Base-by-base conservation (phyloP, 2,888 invertebrate species). In the Phlogophora meticulosa region DNA sequence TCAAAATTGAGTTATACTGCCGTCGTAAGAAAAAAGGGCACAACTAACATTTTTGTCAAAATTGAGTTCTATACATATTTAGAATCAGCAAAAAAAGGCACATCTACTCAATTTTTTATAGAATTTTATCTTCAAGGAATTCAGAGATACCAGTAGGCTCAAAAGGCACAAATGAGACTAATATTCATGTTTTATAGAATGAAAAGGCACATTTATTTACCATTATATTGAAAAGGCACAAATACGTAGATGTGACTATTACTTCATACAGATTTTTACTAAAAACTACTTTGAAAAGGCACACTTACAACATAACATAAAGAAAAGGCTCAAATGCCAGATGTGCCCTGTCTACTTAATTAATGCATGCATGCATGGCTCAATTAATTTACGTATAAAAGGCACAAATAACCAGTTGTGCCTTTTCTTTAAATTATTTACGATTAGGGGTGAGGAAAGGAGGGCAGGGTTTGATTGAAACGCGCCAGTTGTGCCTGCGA, bases 381-480 rank as follows among this genome's bases (percentile, higher is more conserved):
- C 52, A 38, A 52, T 36, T 52, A 52, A 52, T 34, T 52, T 52
- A 38, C 52, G 38, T 38, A 52, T 52, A 36, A 52, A 52, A 52
- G 52, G 17, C 52, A 52, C 36, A 55, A 38, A 55, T 42, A 55
- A 55, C 55, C 55, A 55, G 40, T 55, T 55, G 42, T 55, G 55
- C 55, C 55, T 55, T 55, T 55, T 55, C 42, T 55, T 55, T 28
- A 15, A 22, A 40, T 28, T 55, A 55, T 55, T 55, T 55, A 55
- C 55, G 24, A 55, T 55, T 55, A 55, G 40, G 40, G 40, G 40
- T 55, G 55, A 38, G 55, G 55, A 42, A 42, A 42, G 55, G 55
- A 48, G 55, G 55, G 55, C 55, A 56, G 38, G 55, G 55, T 56
- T 56, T 56, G 55, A 56, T 28, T 56, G 42, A 56, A 56, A 42